These are phyloP conservation scores for Stictocephala bisonia DNA, from an alignment of 2,888 invertebrate genomes.

Conservation along the genomic window DNA sequence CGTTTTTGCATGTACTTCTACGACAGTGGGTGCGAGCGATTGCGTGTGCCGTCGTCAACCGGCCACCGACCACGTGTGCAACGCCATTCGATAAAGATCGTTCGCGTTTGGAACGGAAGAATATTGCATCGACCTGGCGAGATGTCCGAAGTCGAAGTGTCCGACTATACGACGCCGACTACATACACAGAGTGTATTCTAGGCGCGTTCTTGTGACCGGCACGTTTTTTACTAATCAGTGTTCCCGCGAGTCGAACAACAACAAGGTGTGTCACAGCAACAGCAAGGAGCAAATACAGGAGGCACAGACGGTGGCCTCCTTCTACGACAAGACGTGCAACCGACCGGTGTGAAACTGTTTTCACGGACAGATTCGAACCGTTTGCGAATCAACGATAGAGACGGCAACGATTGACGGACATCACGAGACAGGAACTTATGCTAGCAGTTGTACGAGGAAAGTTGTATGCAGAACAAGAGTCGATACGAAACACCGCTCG, in stretches of 20 bases:
- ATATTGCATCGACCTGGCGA: not conserved
- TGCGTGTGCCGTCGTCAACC: too few relatives aligned
- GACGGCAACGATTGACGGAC: not conserved
- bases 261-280: not conserved
- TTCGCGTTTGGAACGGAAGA: not conserved
- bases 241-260: conserved; percentile 10
- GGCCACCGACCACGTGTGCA: conserved; percentile 14
- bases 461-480: not conserved
- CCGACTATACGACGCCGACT: not conserved
- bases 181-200: not conserved
- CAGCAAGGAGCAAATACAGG: not conserved
- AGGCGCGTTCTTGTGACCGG: not conserved
- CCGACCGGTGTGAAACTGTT: conserved; percentile 3
- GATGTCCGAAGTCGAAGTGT: not conserved
- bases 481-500: not conserved
- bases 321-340: not conserved
- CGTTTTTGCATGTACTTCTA: not conserved
- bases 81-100: not conserved
- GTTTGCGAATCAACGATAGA: not conserved
- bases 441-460: not conserved
- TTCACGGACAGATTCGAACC: not conserved
- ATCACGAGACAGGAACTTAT: not conserved
- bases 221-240: conserved; percentile 4
- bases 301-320: not conserved
- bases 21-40: not conserved